A percentile compares a stretch with the other conserved stretches of the same genome.
Conservation (phyloP, 2,888 invertebrate species). For the Drosophila prostipennis region DNA sequence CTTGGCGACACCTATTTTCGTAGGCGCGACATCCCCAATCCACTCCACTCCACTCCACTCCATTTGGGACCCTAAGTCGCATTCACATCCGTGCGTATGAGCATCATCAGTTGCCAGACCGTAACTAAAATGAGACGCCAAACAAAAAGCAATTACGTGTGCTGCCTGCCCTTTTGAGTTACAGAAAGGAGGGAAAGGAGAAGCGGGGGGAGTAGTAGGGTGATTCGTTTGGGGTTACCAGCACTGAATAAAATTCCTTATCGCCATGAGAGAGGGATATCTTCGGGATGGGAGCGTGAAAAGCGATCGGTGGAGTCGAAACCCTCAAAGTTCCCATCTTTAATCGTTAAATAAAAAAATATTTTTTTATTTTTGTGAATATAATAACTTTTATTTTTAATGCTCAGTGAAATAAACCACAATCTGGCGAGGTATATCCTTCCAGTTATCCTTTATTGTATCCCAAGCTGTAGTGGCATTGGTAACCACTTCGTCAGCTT, state of each 20-base stretch:
- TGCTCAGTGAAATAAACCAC: background rate
- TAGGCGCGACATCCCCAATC: constrained; percentile 62
- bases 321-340: too few relatives aligned
- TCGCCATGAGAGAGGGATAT: constrained; percentile 48
- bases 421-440: constrained; percentile 5
- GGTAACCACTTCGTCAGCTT: background rate
- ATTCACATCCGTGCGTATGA: constrained; percentile 28
- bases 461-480: background rate
- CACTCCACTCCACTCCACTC: background rate
- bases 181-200: background rate
- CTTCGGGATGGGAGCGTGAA: constrained; percentile 17
- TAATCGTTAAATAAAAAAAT: too few relatives aligned
- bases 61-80: constrained; percentile 1
- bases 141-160: constrained; percentile 78
- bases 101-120: constrained; percentile 68
- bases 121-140: constrained; percentile 80
- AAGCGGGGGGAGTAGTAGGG: constrained; percentile 5
- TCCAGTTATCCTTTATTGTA: background rate
- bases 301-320: too few relatives aligned
- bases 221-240: constrained; percentile 28
- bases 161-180: constrained; percentile 45
- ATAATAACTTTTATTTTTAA: too few relatives aligned
- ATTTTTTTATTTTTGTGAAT: too few relatives aligned
- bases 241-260: constrained; percentile 73
- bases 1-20: constrained; percentile 75